A percentile compares a stretch with the other conserved stretches of the same genome.
phyloP scores from a whole-genome alignment of 2,888 invertebrate genomes.

The Crioceris asparagi region DNA sequence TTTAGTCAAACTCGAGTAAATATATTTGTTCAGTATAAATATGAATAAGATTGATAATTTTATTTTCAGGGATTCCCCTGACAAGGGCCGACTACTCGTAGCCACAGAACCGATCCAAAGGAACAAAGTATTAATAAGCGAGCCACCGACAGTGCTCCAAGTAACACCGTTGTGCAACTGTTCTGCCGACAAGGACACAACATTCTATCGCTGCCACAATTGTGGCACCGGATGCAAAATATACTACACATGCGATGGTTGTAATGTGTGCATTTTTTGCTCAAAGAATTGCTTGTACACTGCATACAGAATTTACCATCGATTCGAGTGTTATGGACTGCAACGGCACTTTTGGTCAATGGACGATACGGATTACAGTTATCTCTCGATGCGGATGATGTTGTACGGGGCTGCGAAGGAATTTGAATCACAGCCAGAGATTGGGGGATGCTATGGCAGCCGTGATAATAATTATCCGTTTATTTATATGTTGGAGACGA shows the following conservation, averaged over 20 bases:
- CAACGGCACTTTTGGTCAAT: constrained; percentile 24
- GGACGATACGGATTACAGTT: constrained; percentile 20
- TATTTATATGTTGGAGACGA: constrained; percentile 17
- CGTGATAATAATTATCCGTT: constrained; percentile 18
- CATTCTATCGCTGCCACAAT: constrained; percentile 22
- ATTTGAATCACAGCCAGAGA: constrained; percentile 14
- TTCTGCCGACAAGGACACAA: constrained; percentile 9
- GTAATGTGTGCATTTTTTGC: constrained; percentile 23
- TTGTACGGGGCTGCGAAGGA: constrained; percentile 20
- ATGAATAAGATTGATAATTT: constrained; percentile 2
- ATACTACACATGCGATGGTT: constrained; percentile 22
- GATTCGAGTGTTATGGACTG: constrained; percentile 24
- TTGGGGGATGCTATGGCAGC: constrained; percentile 11
- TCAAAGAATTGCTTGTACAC: constrained; percentile 15
- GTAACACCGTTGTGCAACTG: constrained; percentile 20
- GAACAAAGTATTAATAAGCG: constrained; percentile 18
- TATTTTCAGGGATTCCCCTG: constrained; percentile 7
- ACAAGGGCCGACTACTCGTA: constrained; percentile 16
- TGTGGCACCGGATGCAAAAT: constrained; percentile 17
- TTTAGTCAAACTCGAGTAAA: constrained; percentile 13
- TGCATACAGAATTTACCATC: constrained; percentile 20
- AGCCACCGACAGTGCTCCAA: constrained; percentile 21
- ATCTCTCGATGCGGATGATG: constrained; percentile 23
- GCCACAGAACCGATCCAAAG: constrained; percentile 13
- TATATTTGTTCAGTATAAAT: background rate